Base-by-base conservation (phyloP, 2,797 vertebrate genomes). In the Oryzias sinensis region DNA sequence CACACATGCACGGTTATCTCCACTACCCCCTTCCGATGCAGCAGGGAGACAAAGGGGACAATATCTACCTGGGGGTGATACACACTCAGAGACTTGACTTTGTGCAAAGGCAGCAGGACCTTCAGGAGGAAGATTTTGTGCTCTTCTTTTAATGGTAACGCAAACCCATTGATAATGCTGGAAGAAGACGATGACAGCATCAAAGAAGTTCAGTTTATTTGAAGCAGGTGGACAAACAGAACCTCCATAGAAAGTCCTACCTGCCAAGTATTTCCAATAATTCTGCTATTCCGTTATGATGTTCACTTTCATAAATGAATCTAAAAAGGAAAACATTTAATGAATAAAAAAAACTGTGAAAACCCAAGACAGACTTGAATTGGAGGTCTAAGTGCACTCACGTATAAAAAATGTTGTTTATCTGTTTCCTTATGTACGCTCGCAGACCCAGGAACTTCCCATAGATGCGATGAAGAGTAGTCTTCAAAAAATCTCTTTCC, bases 331-430 rank as follows among this genome's bases (percentile, higher is more conserved):
- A 57, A n/a, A 20, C 14, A 6, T 20, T 46, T 37, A 41, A 41
- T 24, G 0, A 5, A 13, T n/a, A 16, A 27, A 45, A 33, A 43
- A 29, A 7, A 16, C 22, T 24, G 27, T 11, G 15, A 7, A 41
- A 41, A 53, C 2, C 6, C 18, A 25, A 51, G 15, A 5, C 0
- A 0, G 50, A 43, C 4, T 47, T 8, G 41, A 11, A 41, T 49
- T 6, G 1, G 0, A 18, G 40, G 3, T 7, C 1, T 53, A 45
- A 18, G 18, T 18, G 2, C 43, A 91, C 95, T 86, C 89, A 99
- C 97, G 95, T 96, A 96, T 98, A 99, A 95, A 99, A 99, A 93
- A 99, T 99, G 93, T 98, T 97, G 94, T 99, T 99, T 83, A 99
- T 98, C 79, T 99, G 97, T 90, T 99, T 99, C 87, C 97, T 94